Base-by-base conservation (phyloP, 2,888 invertebrate genomes). In the Vesta saturnalis region DNA sequence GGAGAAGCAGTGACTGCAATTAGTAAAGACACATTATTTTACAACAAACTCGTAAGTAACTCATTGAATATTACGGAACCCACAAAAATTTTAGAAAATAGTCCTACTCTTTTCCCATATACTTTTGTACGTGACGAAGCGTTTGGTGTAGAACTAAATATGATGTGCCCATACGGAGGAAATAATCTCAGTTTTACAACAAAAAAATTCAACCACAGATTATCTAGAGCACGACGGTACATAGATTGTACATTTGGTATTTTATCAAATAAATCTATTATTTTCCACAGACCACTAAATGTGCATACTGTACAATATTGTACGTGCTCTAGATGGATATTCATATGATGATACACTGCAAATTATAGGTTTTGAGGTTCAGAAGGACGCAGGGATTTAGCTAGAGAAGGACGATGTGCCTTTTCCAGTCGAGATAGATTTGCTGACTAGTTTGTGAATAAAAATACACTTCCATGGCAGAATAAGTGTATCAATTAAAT, bases 141-240 rank as follows among this genome's bases (percentile, higher is more conserved):
- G n/a, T n/a, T 68, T 60, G 60, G 30, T 12, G 52, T 68, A 43
- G n/a, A 30, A 52, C 19, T 16, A 56, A 70, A 66, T 75, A 62
- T 64, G 8, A 16, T 60, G 21, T 12, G 60, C 10, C 60, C 60
- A 16, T 47, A 18, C 19, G 69, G 60, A 64, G 74, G 73, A 58
- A 65, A 72, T 43, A 60, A 71, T 47, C 72, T 76, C 60, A 62
- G 67, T 71, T n/a, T n/a, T 8, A 59, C 22, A 52, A 35, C 71
- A 71, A 57, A 30, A 43, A 63, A 67, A 19, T 68, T 19, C 63
- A 75, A 75, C 62, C 73, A 75, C 55, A 59, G 59, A 14, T 43
- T 76, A 69, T 70, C 66, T 57, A 70, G 74, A 70, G 74, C 75
- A 54, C 54, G 72, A 69, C 1, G 49, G 4, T 49, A 16, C 18